A percentile compares a stretch with the other conserved stretches of the same genome.
phyloP scores from a whole-genome alignment of 2,113 vertebrate genomes.

The Notothenia rossii region DNA sequence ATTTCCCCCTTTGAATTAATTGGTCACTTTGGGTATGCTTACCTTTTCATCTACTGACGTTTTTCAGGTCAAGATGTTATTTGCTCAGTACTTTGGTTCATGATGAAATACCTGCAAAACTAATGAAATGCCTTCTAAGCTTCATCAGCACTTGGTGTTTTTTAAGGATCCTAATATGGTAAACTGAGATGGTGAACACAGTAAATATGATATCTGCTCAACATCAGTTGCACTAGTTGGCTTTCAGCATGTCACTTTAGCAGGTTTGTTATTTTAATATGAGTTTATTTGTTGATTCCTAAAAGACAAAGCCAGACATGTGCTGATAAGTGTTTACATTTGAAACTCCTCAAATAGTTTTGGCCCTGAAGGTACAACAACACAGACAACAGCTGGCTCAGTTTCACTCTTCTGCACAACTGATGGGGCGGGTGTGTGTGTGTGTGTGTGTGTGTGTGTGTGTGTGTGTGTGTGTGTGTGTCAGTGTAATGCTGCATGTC shows the following conservation, averaged over 20 bases:
- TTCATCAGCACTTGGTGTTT: too few species aligned
- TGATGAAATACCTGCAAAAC: too few species aligned
- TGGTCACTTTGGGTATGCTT: too few species aligned
- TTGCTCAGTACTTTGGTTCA: too few species aligned
- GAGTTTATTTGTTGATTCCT: not conserved
- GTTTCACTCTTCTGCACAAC: not conserved
- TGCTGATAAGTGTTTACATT: not conserved
- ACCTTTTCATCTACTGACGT: too few species aligned
- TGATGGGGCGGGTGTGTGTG: not conserved
- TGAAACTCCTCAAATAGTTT: not conserved
- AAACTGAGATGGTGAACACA: too few species aligned
- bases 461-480: not conserved
- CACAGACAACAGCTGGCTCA: not conserved
- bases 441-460: not conserved
- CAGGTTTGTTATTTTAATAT: not conserved
- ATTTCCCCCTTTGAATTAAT: not conserved
- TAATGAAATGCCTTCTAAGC: too few species aligned
- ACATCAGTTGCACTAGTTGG: not conserved
- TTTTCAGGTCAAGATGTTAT: too few species aligned
- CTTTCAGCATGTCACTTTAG: not conserved
- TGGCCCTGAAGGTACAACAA: not conserved
- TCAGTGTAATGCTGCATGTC: not conserved
- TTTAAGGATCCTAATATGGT: too few species aligned
- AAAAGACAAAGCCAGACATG: not conserved
- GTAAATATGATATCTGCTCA: too few species aligned